Evolutionary conservation across 1,140 invertebrate genomes (phyloP), one percentile per base, ranked within the genome.

Genomic region (Oppia nitens): DNA sequence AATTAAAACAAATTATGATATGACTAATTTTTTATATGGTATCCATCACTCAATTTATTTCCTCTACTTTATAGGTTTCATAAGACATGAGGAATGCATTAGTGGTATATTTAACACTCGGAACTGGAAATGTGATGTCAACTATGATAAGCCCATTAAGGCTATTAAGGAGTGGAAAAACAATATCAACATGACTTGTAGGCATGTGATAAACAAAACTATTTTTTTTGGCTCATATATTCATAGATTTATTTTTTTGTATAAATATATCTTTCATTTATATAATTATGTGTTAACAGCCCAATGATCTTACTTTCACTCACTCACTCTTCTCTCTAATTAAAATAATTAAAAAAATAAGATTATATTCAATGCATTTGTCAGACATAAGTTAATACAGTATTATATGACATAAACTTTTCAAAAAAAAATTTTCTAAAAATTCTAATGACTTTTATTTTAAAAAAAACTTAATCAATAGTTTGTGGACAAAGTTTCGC

Each of bases 21-120:
- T n/a, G n/a, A n/a, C n/a, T n/a, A n/a, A n/a, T n/a, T n/a, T n/a
- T n/a, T n/a, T n/a, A n/a, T n/a, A n/a, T n/a, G n/a, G n/a, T n/a
- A n/a, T n/a, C n/a, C n/a, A n/a, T n/a, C n/a, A n/a, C n/a, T n/a
- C n/a, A n/a, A n/a, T n/a, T n/a, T 47, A 47, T 14, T 47, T n/a
- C 45, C 45, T n/a, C 14, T 47, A 14, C 14, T 47, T n/a, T 14
- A 47, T 48, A 57, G 55, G 48, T 4, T 57, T 57, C 32, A 48
- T 57, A n/a, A 49, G 32, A 49, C 56, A 57, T 23, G 56, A 57
- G 23, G 26, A 48, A 23, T 57, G 56, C n/a, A 57, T 57, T 3
- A 50, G 47, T 47, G 24, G 28, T 24, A 17, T 57, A 11, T 9
- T 57, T 6, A 57, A 57, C 21, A 14, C 1, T 23, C 53, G 40